phyloP scores from a whole-genome alignment of 2,113 vertebrate genomes.

The Neolamprologus devosi region DNA sequence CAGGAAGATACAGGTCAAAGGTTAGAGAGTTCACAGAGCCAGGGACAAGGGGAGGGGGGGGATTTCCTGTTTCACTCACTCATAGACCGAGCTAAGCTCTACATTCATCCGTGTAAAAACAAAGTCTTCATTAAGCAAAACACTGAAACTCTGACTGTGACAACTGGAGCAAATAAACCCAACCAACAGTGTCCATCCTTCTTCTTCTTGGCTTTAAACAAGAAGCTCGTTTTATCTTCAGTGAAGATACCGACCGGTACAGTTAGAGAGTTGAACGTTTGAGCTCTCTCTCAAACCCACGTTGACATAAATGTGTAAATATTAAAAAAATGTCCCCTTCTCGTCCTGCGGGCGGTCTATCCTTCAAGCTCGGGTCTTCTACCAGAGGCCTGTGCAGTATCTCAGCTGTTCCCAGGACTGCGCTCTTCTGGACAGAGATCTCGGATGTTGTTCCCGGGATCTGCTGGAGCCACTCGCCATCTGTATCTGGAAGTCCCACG shows the following conservation, averaged over 20 bases:
- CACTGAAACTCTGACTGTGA: not conserved
- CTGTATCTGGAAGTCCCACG: too few species aligned
- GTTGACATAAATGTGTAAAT: not conserved
- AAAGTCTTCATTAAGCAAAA: not conserved
- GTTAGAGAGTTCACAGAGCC: not conserved
- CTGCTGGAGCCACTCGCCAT: not conserved
- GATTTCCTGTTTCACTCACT: not conserved
- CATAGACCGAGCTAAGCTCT: not conserved
- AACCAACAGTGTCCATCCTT: not conserved
- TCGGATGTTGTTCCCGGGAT: accelerated
- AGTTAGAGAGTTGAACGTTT: not conserved
- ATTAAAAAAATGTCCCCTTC: accelerated
- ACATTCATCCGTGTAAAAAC: not conserved
- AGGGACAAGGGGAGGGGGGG: not conserved
- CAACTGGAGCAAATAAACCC: not conserved
- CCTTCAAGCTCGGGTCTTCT: not conserved
- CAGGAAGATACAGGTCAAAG: not conserved
- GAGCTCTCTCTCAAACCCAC: not conserved
- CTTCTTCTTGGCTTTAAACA: not conserved
- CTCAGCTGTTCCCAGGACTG: not conserved
- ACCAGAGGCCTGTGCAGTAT: not conserved
- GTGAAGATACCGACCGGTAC: accelerated
- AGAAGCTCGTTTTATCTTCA: not conserved
- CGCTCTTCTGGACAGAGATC: accelerated
- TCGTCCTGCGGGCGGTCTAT: accelerated